These are phyloP conservation scores for Eucera pruinosa DNA, from an alignment of 2,888 invertebrate species.

Conservation along the genomic window DNA sequence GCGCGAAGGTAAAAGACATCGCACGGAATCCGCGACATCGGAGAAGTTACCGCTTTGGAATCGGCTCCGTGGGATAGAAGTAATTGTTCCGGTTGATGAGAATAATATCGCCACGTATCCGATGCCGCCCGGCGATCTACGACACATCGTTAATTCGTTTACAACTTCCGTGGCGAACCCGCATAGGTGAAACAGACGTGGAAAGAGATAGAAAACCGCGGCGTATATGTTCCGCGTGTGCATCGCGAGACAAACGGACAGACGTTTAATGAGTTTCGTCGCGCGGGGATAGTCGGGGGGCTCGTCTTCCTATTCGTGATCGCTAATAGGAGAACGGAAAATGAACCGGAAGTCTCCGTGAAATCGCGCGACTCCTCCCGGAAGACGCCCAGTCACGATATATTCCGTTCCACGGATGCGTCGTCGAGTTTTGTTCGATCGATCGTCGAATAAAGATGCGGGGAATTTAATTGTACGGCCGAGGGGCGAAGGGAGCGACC, in stretches of 20 bases:
- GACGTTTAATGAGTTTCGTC: conserved; percentile 79
- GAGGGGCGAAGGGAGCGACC: conserved; percentile 19
- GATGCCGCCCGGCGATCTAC: conserved; percentile 53
- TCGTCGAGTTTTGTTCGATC: conserved; percentile 63
- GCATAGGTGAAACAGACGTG: conserved; percentile 38
- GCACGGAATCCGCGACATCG: conserved; percentile 19
- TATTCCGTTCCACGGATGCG: conserved; percentile 54
- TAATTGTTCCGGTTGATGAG: conserved; percentile 47
- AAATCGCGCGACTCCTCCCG: conserved; percentile 74
- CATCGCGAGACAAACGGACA: conserved; percentile 82
- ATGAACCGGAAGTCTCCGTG: conserved; percentile 76
- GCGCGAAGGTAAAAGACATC: background rate
- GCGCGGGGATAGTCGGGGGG: conserved; percentile 45
- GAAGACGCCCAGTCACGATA: conserved; percentile 73
- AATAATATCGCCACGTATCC: conserved; percentile 44
- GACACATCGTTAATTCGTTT: conserved; percentile 71
- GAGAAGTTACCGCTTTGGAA: conserved; percentile 16
- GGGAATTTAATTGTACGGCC: conserved; percentile 38
- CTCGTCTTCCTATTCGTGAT: conserved; percentile 73
- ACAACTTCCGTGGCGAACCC: conserved; percentile 60
- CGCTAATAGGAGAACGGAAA: conserved; percentile 74
- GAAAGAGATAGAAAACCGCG: background rate
- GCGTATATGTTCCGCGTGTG: conserved; percentile 51
- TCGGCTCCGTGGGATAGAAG: conserved; percentile 41
- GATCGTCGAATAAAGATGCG: conserved; percentile 70